phyloP scores from a whole-genome alignment of 2,888 invertebrate genomes.

The Xanthostigma xanthostigma region DNA sequence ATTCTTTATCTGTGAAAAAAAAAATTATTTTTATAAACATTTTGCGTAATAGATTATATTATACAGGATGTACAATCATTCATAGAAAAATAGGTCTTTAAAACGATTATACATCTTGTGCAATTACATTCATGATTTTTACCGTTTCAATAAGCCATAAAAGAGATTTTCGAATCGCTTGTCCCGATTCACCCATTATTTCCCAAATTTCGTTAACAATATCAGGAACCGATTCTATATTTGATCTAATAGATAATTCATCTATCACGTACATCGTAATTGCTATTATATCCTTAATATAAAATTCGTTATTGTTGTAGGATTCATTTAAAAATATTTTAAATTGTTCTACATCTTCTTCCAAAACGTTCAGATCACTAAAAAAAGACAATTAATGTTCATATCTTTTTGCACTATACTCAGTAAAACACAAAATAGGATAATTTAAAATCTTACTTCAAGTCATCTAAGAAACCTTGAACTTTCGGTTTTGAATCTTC shows the following conservation, averaged over 20 bases:
- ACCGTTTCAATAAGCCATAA: slow-evolving; percentile 56
- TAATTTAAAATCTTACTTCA: slow-evolving; percentile 31
- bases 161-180: slow-evolving; percentile 60
- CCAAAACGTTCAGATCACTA: slow-evolving; percentile 52
- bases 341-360: slow-evolving; percentile 55
- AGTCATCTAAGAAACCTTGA: slow-evolving; percentile 53
- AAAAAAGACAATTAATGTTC: slow-evolving; percentile 2
- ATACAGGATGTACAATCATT: not conserved
- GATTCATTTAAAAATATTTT: slow-evolving; percentile 58
- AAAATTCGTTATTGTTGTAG: slow-evolving; percentile 69
- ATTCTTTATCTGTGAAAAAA: slow-evolving; percentile 37
- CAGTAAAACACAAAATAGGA: no score
- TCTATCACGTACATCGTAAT: slow-evolving; percentile 56
- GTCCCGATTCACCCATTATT: slow-evolving; percentile 71
- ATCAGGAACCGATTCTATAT: slow-evolving; percentile 63
- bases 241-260: slow-evolving; percentile 60
- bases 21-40: not conserved
- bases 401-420: no score
- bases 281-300: slow-evolving; percentile 60
- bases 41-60: not conserved
- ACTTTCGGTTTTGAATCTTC: slow-evolving; percentile 56
- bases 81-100: not conserved
- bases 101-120: not conserved
- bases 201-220: slow-evolving; percentile 73
- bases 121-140: slow-evolving; percentile 11